Base-by-base conservation (phyloP, 2,888 invertebrate genomes). In the Tenthredo livida region DNA sequence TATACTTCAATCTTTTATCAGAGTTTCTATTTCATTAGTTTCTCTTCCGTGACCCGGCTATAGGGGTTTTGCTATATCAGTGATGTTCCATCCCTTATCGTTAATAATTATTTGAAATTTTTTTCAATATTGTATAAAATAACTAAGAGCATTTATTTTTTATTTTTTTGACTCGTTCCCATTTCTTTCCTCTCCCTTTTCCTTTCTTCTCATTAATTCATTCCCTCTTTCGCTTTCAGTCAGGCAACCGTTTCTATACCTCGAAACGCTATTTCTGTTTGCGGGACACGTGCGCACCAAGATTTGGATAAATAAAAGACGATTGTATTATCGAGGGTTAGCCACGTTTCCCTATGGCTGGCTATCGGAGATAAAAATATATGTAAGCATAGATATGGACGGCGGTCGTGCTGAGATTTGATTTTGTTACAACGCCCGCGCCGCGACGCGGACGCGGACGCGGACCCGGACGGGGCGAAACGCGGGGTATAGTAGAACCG, bases 271-370 rank as follows among this genome's bases (percentile, higher is more conserved):
- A 80, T 80, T 80, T 80, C 40, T 61, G 75, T 33, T 78, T 84
- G 25, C 84, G 43, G n/a, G 43, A 77, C 84, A 84, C 78, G 84
- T 75, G 67, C 84, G 77, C 9, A 15, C 25, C 40, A 29, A 84
- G 65, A 84, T 84, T 84, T 84, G 84, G 84, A 84, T 84, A 84
- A 84, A 84, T 84, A 84, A 84, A 84, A 84, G 78, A 84, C 65
- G 65, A 84, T 84, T 84, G 84, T 67, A 84, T 78, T 77, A 84
- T 77, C 77, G 84, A 77, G 50, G 54, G 75, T 80, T 80, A 80
- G 80, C 80, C 61, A 58, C 58, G 33, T 80, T 80, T 80, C 25
- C 80, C 61, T 40, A 37, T 21, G 40, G 77, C 77, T 25, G 77
- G 77, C 77, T 77, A 77, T 77, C 77, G 54, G 15, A 40, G 17